Conservation (phyloP, 2,888 invertebrate species). For the Noctua comes region DNA sequence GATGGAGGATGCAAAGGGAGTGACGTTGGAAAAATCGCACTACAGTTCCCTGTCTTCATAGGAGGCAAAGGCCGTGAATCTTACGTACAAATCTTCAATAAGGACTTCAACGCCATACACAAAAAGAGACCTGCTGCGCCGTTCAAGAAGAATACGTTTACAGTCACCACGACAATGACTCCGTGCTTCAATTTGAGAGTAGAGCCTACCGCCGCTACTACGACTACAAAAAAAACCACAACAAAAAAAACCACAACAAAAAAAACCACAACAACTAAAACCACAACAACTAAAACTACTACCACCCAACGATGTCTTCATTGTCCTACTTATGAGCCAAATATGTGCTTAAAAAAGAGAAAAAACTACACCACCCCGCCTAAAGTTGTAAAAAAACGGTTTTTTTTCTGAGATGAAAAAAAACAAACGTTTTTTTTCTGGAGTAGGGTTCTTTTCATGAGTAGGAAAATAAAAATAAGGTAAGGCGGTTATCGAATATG, state of each 20-base stretch:
- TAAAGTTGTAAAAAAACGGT: too few relatives aligned
- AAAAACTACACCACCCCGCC: neutral
- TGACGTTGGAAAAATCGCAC: slow-evolving; percentile 66
- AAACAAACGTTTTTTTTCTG: too few relatives aligned
- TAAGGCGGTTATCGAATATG: too few relatives aligned
- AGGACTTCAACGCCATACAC: slow-evolving; percentile 69
- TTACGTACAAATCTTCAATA: slow-evolving; percentile 70
- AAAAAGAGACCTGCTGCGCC: slow-evolving; percentile 67
- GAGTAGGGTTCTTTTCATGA: too few relatives aligned
- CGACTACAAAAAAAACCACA: slow-evolving; percentile 11
- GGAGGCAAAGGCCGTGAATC: slow-evolving; percentile 70
- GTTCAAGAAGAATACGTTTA: slow-evolving; percentile 69
- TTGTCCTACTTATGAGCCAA: slow-evolving; percentile 14
- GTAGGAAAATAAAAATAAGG: too few relatives aligned
- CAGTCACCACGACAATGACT: slow-evolving; percentile 26
- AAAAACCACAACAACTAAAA: slow-evolving; percentile 30
- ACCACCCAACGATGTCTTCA: slow-evolving; percentile 35
- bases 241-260: slow-evolving; percentile 28
- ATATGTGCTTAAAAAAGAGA: slow-evolving; percentile 37
- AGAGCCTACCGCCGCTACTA: slow-evolving; percentile 14
- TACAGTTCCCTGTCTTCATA: slow-evolving; percentile 80
- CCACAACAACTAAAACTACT: slow-evolving; percentile 9
- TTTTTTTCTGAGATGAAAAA: too few relatives aligned
- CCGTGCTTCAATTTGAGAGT: slow-evolving; percentile 37
- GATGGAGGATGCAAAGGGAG: slow-evolving; percentile 72